Evolutionary conservation across 2,888 invertebrate species (phyloP).

Genomic region (Andrena hattorfiana): DNA sequence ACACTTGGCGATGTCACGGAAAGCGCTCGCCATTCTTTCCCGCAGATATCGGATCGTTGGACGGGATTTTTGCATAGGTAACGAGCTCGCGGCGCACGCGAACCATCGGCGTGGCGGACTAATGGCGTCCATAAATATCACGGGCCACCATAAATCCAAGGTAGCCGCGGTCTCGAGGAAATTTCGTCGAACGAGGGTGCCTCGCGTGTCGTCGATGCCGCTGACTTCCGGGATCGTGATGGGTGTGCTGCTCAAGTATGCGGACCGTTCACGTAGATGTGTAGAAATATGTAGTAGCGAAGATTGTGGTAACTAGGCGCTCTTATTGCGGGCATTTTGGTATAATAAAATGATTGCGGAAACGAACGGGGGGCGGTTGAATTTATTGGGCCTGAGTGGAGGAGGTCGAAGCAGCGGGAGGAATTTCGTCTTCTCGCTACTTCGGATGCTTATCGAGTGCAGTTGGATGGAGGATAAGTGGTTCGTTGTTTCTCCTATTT

Average conservation of each 20-base stretch:
- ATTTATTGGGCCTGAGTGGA: too few relatives aligned
- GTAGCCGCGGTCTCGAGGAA: background rate
- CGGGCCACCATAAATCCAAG: slow-evolving; percentile 12
- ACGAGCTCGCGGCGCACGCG: slow-evolving; percentile 25
- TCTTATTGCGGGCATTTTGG: background rate
- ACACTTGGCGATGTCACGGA: slow-evolving; percentile 16
- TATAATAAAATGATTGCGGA: background rate
- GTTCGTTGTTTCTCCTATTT: too few relatives aligned
- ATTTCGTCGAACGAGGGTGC: slow-evolving; percentile 1
- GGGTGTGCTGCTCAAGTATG: background rate
- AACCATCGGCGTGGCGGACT: background rate
- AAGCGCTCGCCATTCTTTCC: slow-evolving; percentile 1
- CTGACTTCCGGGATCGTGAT: slow-evolving; percentile 37
- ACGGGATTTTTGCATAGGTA: background rate
- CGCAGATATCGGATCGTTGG: background rate
- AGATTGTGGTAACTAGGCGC: background rate
- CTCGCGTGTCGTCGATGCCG: slow-evolving; percentile 45
- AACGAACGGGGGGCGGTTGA: too few relatives aligned
- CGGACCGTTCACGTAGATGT: background rate
- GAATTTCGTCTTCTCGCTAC: too few relatives aligned
- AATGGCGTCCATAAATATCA: background rate
- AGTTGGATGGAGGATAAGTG: too few relatives aligned
- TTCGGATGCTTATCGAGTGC: too few relatives aligned
- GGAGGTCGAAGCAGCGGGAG: too few relatives aligned
- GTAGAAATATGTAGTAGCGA: background rate